phyloP scores from a whole-genome alignment of 2,888 invertebrate genomes.

The Trisateles emortualis region DNA sequence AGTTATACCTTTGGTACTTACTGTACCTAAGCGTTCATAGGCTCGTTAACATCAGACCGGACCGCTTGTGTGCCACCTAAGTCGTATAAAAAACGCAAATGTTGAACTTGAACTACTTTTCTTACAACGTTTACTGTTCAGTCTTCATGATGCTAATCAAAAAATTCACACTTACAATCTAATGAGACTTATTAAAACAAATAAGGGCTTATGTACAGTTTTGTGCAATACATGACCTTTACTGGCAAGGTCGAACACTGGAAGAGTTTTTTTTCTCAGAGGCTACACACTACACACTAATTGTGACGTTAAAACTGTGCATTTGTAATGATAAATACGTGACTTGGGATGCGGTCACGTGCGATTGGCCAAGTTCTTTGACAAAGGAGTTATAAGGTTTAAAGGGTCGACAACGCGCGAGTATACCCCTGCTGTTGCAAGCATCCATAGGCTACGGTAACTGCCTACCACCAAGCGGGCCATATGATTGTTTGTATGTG shows the following conservation, averaged over 20 bases:
- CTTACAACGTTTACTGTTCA: not conserved
- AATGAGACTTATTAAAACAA: not conserved
- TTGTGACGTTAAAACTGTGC: not conserved
- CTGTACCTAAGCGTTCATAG: too few relatives aligned
- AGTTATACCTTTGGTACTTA: too few relatives aligned
- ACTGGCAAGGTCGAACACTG: not conserved
- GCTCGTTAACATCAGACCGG: too few relatives aligned
- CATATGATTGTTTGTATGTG: too few relatives aligned
- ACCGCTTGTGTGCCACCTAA: not conserved
- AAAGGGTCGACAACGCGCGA: too few relatives aligned
- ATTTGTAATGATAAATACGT: slow-evolving; percentile 5
- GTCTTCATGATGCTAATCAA: not conserved
- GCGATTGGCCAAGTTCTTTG: too few relatives aligned
- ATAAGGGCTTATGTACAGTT: not conserved
- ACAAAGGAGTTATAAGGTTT: too few relatives aligned
- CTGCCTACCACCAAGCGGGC: too few relatives aligned
- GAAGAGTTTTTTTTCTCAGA: not conserved
- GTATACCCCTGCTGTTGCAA: too few relatives aligned
- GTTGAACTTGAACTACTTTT: not conserved
- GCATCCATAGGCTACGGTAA: too few relatives aligned
- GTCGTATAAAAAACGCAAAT: not conserved
- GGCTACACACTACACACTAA: not conserved
- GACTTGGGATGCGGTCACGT: not conserved
- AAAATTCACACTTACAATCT: not conserved
- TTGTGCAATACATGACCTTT: not conserved